Percentiles rank a stretch among this genome's conserved stretches.
phyloP scores from a whole-genome alignment of 2,113 vertebrate species.

The Piaya cayana region DNA sequence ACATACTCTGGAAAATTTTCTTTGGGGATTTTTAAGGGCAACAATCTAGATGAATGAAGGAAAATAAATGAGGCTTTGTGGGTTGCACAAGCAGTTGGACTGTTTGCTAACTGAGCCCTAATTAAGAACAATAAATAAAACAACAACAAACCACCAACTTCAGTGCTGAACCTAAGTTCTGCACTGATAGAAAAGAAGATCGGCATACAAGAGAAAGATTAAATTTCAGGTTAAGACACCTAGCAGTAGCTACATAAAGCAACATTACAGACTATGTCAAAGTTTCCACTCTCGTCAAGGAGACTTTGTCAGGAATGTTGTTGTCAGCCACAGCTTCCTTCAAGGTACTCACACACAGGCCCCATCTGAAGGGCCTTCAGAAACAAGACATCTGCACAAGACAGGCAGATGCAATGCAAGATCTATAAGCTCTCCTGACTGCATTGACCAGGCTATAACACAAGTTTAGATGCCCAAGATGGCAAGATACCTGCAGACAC shows the following conservation, averaged over 20 bases:
- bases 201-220: neutral
- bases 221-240: neutral
- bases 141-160: neutral
- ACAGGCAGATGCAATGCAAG: neutral
- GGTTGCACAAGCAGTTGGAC: neutral
- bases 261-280: neutral
- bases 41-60: neutral
- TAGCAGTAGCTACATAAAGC: neutral
- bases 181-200: neutral
- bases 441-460: neutral
- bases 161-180: neutral
- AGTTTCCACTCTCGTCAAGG: neutral
- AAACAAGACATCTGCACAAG: neutral
- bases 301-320: neutral
- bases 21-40: neutral
- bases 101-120: neutral
- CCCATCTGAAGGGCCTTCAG: neutral
- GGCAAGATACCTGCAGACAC: neutral
- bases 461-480: neutral
- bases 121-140: neutral
- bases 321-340: neutral
- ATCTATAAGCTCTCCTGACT: neutral
- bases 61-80: neutral
- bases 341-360: neutral
- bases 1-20: neutral